These are phyloP conservation scores for Gila orcuttii DNA, from an alignment of 2,113 vertebrate species.

Conservation along the genomic window DNA sequence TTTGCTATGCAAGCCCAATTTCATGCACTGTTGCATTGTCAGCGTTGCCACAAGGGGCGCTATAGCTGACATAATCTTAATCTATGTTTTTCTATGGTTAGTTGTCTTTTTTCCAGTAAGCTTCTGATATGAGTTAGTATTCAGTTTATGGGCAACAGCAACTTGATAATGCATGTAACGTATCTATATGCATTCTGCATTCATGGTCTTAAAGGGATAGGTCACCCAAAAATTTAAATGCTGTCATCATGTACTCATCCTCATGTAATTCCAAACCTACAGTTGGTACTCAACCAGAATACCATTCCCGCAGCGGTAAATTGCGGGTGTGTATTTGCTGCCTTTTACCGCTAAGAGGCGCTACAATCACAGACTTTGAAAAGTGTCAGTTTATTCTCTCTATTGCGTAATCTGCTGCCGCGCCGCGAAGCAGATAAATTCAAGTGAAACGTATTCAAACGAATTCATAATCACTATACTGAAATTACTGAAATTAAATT, in stretches of 20 bases:
- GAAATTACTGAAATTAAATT: no score
- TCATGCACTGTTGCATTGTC: neutral
- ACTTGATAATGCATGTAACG: neutral
- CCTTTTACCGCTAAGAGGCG: no score
- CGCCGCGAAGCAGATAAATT: no score
- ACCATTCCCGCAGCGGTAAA: no score
- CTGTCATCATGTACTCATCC: neutral
- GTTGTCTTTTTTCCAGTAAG: neutral
- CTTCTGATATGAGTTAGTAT: neutral
- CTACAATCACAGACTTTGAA: no score
- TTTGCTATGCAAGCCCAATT: constrained; percentile 9
- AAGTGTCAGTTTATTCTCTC: no score
- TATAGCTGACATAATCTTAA: neutral
- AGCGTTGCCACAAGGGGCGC: neutral
- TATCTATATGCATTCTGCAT: neutral
- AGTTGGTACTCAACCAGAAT: no score
- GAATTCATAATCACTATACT: no score
- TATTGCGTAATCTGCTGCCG: no score
- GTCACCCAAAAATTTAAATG: neutral
- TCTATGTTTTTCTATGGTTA: neutral
- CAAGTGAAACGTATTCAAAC: no score
- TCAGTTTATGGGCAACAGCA: neutral
- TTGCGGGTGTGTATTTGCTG: no score
- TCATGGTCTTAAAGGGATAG: constrained; percentile 3
- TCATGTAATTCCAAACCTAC: no score